Evolutionary conservation across 2,797 vertebrate genomes (phyloP).

Genomic region (Megaceryle alcyon): DNA sequence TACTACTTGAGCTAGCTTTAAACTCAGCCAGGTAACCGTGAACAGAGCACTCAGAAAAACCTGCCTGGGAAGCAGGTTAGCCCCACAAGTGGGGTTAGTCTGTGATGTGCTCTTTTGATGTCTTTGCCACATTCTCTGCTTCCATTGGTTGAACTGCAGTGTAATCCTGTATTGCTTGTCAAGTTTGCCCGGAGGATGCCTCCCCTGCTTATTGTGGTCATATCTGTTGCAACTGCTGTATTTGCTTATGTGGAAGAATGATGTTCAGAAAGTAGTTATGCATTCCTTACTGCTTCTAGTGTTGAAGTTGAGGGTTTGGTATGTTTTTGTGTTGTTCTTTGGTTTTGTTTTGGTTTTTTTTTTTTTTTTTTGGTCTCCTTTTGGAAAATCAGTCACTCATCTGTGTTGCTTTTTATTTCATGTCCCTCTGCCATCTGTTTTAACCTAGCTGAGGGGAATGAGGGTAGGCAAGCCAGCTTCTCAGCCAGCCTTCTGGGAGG

Average conservation of each 20-base stretch:
- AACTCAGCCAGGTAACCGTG: not conserved
- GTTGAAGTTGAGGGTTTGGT: not conserved
- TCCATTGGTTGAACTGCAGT: not conserved
- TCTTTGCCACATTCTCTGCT: not conserved
- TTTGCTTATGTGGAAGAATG: not conserved
- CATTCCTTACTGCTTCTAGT: constrained; percentile 1
- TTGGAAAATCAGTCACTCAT: constrained; percentile 32
- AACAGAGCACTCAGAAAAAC: not conserved
- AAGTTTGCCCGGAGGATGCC: not conserved
- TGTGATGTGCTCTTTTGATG: not conserved
- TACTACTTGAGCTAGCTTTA: not conserved
- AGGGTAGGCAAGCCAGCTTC: not conserved
- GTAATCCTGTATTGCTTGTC: not conserved
- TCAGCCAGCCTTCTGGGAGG: not conserved
- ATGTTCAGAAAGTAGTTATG: constrained; percentile 11
- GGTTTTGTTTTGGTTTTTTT: no score
- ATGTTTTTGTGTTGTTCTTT: no score
- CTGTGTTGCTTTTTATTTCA: constrained; percentile 29
- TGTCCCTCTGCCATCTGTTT: constrained; percentile 52
- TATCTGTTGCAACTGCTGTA: not conserved
- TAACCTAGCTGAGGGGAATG: not conserved
- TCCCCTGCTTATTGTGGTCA: not conserved
- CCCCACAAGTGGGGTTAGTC: not conserved
- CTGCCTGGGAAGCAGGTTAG: not conserved
- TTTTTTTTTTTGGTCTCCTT: not conserved